Conservation (phyloP, 2,113 vertebrate genomes). For the Macrotus californicus region DNA sequence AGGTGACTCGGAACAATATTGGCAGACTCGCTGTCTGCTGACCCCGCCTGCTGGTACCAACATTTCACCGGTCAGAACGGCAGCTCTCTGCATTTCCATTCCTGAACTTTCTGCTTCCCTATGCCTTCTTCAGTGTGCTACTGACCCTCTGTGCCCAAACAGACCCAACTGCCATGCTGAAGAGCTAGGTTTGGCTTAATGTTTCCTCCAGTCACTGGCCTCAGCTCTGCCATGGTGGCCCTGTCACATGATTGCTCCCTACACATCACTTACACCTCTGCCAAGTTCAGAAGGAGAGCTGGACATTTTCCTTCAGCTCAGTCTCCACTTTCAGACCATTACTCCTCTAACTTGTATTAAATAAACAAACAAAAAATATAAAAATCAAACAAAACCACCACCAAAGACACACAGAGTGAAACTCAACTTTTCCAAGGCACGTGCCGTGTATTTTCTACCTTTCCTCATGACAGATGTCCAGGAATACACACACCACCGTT, state of each 20-base stretch:
- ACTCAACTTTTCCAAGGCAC: neutral
- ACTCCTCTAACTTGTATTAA: neutral
- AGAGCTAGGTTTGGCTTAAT: accelerated
- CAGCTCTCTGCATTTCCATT: accelerated
- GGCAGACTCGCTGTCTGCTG: too few species aligned
- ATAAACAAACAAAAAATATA: neutral
- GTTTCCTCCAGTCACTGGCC: too few species aligned
- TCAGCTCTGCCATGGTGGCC: too few species aligned
- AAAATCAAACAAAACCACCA: neutral
- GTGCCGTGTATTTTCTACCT: accelerated
- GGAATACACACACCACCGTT: accelerated
- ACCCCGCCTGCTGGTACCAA: neutral
- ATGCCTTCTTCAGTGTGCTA: accelerated
- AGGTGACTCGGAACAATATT: accelerated
- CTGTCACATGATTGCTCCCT: accelerated
- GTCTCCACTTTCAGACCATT: neutral
- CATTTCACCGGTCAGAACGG: neutral
- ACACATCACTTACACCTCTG: neutral
- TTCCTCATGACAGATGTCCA: neutral
- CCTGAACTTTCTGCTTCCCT: neutral
- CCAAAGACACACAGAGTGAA: neutral
- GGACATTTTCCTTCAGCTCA: neutral
- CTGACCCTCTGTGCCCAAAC: neutral
- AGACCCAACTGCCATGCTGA: too few species aligned
- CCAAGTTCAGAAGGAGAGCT: neutral